Percentiles rank a stretch among this genome's conserved stretches.
Evolutionary conservation across 2,888 invertebrate species (phyloP).

Genomic region (Diloba caeruleocephala): DNA sequence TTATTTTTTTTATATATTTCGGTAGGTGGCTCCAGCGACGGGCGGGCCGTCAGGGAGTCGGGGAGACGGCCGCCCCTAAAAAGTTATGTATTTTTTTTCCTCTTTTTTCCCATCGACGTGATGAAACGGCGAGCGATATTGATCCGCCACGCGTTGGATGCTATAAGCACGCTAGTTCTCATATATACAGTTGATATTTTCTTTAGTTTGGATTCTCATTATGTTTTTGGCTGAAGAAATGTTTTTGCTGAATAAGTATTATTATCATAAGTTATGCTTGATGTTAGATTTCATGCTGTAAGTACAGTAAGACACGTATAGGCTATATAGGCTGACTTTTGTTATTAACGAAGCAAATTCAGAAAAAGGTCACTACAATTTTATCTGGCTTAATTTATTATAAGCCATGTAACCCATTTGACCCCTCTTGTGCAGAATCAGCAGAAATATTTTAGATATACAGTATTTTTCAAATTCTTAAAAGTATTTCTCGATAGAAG

Average conservation of each 20-base stretch:
- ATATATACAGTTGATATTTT: conserved; percentile 41
- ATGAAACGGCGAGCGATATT: conserved; percentile 85
- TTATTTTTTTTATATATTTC: conserved; percentile 69
- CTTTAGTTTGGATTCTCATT: conserved; percentile 31
- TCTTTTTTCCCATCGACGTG: conserved; percentile 87
- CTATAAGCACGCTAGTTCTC: conserved; percentile 44
- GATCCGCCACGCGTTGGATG: conserved; percentile 71
- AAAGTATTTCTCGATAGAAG: too few species aligned
- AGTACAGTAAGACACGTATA: too few species aligned
- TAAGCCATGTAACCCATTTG: too few species aligned
- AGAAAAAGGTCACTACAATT: too few species aligned
- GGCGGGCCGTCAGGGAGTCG: conserved; percentile 49
- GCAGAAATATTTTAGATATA: too few species aligned
- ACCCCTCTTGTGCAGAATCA: too few species aligned
- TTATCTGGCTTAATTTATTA: too few species aligned
- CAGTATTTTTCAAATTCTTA: too few species aligned
- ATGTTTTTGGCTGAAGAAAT: conserved; percentile 32
- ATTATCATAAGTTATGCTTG: conserved; percentile 17
- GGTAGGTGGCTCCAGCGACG: conserved; percentile 65
- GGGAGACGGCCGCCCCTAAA: conserved; percentile 84
- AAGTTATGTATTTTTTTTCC: conserved; percentile 89
- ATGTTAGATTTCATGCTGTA: too few species aligned
- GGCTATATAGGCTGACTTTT: too few species aligned
- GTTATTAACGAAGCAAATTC: too few species aligned
- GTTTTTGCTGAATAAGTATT: conserved; percentile 30